These are phyloP conservation scores for Haliaeetus leucogaster DNA, from an alignment of 2,113 vertebrate genomes.

Conservation along the genomic window DNA sequence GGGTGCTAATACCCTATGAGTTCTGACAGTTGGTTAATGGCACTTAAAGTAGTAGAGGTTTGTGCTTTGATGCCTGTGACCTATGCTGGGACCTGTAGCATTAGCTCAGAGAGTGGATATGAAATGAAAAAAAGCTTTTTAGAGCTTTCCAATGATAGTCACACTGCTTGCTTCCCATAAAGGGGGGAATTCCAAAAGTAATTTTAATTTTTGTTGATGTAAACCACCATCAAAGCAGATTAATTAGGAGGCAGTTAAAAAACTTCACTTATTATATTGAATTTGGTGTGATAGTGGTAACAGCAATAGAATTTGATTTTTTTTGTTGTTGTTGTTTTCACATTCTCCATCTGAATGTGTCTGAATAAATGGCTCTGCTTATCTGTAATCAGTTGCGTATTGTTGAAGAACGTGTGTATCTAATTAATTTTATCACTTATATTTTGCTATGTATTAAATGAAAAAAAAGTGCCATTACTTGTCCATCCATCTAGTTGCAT, in stretches of 20 bases:
- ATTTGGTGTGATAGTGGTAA: background rate
- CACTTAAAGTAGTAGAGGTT: background rate
- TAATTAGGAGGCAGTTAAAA: background rate
- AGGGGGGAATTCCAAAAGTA: background rate
- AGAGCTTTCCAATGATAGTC: background rate
- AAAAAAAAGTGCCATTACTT: background rate
- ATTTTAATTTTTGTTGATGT: background rate
- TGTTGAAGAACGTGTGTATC: background rate
- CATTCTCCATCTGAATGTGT: background rate
- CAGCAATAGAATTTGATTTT: background rate
- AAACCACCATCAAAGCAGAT: background rate
- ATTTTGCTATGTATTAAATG: background rate
- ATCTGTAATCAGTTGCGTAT: background rate
- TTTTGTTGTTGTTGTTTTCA: background rate
- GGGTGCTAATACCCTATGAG: background rate
- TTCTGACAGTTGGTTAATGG: background rate
- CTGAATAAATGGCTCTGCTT: background rate
- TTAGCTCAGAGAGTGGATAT: background rate
- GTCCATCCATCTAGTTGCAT: background rate
- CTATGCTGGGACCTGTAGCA: background rate
- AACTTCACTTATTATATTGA: background rate
- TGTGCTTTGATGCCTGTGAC: background rate
- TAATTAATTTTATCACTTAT: background rate
- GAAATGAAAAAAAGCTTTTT: background rate
- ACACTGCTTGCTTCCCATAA: background rate